phyloP scores from a whole-genome alignment of 2,113 vertebrate genomes.

The Myodes glareolus region DNA sequence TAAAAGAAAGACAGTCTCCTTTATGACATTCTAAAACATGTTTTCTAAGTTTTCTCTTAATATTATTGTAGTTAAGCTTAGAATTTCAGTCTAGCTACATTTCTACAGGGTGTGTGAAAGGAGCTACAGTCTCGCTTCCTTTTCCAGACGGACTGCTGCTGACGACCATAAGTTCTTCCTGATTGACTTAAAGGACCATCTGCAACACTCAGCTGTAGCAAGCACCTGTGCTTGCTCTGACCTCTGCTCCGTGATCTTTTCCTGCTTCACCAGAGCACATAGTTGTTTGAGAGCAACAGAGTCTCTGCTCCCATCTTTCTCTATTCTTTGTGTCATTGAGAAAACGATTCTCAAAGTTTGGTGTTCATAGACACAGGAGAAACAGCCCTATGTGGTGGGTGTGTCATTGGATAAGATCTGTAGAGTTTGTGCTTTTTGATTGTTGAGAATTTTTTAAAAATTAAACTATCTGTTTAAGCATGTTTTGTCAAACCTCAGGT shows the following conservation, averaged over 20 bases:
- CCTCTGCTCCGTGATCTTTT: background rate
- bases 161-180: background rate
- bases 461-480: background rate
- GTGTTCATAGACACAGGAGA: background rate
- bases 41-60: slow-evolving; percentile 15
- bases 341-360: slow-evolving; percentile 10
- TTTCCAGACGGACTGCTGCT: background rate
- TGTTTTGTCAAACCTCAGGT: background rate
- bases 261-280: background rate
- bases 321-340: background rate
- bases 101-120: slow-evolving; percentile 27
- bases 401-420: background rate
- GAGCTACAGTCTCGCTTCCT: background rate
- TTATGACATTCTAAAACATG: background rate
- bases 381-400: background rate
- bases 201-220: background rate
- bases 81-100: slow-evolving; percentile 6
- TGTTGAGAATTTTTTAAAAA: background rate
- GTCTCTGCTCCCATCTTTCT: background rate
- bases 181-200: background rate
- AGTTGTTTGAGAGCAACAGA: background rate
- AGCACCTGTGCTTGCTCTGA: background rate
- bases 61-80: slow-evolving; percentile 1
- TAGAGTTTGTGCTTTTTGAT: slow-evolving; percentile 19
- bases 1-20: background rate